Percentiles rank a stretch among this genome's conserved stretches.
phyloP scores from a whole-genome alignment of 2,888 invertebrate species.

The Pteria penguin region DNA sequence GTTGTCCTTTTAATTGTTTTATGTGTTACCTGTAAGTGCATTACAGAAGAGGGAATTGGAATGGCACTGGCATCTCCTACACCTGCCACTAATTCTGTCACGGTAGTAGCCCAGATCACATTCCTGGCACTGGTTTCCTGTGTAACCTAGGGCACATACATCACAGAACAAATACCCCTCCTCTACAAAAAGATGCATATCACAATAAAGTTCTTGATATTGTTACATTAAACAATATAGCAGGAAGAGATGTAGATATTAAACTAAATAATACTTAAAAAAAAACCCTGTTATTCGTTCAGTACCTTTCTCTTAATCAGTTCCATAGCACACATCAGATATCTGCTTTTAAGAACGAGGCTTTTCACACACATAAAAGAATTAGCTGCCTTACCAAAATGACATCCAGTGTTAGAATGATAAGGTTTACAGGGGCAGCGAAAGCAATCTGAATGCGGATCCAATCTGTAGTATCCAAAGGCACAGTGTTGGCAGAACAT shows the following conservation, averaged over 20 bases:
- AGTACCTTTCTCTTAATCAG: too few species aligned
- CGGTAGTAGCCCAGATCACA: constrained; percentile 70
- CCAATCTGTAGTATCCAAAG: constrained; percentile 61
- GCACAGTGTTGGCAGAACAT: constrained; percentile 70
- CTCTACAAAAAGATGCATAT: too few species aligned
- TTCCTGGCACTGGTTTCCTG: constrained; percentile 68
- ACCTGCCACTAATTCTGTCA: constrained; percentile 29
- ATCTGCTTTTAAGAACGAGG: too few species aligned
- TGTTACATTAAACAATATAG: too few species aligned
- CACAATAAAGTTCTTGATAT: too few species aligned
- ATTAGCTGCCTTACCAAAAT: constrained; percentile 71
- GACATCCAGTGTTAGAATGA: constrained; percentile 58
- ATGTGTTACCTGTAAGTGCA: constrained; percentile 56
- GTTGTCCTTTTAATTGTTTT: background rate
- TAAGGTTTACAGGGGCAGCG: constrained; percentile 64
- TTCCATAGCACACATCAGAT: too few species aligned
- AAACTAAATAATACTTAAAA: too few species aligned
- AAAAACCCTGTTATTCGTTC: too few species aligned
- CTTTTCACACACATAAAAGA: too few species aligned
- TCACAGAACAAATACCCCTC: constrained; percentile 65
- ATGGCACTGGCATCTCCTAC: constrained; percentile 62
- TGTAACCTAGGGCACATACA: constrained; percentile 62
- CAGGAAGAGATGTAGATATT: too few species aligned
- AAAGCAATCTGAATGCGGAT: constrained; percentile 62
- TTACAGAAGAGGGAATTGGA: constrained; percentile 62